phyloP scores from a whole-genome alignment of 2,113 vertebrate genomes.

The Epinephelus lanceolatus region DNA sequence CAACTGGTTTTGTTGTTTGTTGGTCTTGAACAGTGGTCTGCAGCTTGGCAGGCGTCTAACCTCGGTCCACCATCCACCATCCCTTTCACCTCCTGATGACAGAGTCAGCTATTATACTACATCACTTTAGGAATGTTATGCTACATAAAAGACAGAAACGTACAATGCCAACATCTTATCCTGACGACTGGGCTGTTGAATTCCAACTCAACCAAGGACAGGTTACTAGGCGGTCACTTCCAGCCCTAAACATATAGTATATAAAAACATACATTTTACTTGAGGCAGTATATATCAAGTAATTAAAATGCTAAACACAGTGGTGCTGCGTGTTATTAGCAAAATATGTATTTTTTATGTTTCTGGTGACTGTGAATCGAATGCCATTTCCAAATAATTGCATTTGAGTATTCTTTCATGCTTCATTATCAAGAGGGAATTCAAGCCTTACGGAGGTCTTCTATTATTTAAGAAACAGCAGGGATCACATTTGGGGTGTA shows the following conservation, averaged over 20 bases:
- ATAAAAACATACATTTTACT: not conserved
- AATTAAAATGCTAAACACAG: not conserved
- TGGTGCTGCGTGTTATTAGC: not conserved
- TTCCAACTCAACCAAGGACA: not conserved
- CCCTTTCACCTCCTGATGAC: too few species aligned
- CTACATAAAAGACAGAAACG: too few species aligned
- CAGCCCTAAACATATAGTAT: not conserved
- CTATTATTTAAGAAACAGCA: constrained; percentile 59
- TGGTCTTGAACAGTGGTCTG: too few species aligned
- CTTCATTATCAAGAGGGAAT: constrained; percentile 28
- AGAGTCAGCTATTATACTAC: too few species aligned
- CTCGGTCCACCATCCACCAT: too few species aligned
- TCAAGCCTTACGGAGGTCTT: constrained; percentile 6
- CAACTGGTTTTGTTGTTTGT: too few species aligned
- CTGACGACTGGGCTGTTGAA: too few species aligned
- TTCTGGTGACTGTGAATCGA: not conserved
- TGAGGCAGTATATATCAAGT: not conserved
- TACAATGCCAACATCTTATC: too few species aligned
- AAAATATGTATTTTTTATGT: not conserved
- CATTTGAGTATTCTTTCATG: constrained; percentile 46
- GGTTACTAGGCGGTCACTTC: not conserved
- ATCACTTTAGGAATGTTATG: too few species aligned
- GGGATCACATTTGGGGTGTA: constrained; percentile 44
- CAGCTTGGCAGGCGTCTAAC: too few species aligned
- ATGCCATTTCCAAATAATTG: constrained; percentile 30